Evolutionary conservation across 2,113 vertebrate species (phyloP), one percentile per base, ranked within the genome.

Genomic region (Phaetusa simplex): DNA sequence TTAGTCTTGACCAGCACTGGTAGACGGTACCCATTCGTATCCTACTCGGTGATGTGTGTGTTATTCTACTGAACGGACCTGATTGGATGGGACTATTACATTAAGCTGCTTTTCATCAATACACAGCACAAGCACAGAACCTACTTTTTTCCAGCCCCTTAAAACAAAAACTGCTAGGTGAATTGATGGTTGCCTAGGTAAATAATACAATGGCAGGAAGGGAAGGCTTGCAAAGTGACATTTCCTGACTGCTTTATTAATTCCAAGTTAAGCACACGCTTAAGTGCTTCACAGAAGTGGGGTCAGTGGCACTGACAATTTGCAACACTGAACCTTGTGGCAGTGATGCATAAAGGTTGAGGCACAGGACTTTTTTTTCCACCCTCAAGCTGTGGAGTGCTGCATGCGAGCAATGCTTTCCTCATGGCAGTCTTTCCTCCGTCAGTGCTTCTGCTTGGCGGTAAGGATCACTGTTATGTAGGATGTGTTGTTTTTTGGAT

Each of bases 301-400:
- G 84, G 96, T 97, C 93, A 94, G 84, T 79, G 88, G 95, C 95
- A 88, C 66, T 82, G 95, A 94, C 95, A 94, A 92, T 96, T 96
- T 96, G 79, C 87, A 93, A 62, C 90, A 78, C 71, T 90, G 76
- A 88, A 92, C 92, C 92, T 95, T 64, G 90, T 74, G 85, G 85
- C 95, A 93, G 76, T 55, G 95, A 95, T 93, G 95, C 96, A 95
- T 79, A 94, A 97, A 97, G 88, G 90, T 93, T 88, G 92, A 96
- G 34, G 67, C 85, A 92, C 42, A 66, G 74, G 71, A 79, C 12
- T 18, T 30, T 24, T 16, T 12, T 15, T 4, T 0, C 4, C 5
- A 34, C 29, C 65, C 61, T 65, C 74, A 71, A 90, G 84, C 83
- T 69, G 80, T 66, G 65, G 58, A 67, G 53, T 11, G 59, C 61